These are phyloP conservation scores for Tubulanus polymorphus DNA, from an alignment of 2,888 invertebrate species.

Conservation along the genomic window DNA sequence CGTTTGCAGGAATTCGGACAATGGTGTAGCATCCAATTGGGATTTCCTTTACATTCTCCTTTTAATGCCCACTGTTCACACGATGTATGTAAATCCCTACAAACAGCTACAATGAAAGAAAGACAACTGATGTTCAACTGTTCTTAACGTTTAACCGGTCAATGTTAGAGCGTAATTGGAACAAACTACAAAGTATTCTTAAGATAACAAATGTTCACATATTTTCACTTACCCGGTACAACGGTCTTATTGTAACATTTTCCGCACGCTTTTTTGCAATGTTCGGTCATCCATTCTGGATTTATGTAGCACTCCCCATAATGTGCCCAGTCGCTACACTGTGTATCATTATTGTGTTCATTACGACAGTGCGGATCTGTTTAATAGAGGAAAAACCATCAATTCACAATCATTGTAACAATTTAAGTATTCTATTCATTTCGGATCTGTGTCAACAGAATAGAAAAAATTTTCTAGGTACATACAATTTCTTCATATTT, in stretches of 20 bases:
- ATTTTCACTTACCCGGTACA: background rate
- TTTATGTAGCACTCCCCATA: slow-evolving; percentile 8
- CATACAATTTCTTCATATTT: too few relatives aligned
- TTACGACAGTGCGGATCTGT: too few relatives aligned
- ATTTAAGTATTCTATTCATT: too few relatives aligned
- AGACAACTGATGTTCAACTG: too few relatives aligned
- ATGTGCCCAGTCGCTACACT: slow-evolving; percentile 5
- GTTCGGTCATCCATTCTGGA: slow-evolving; percentile 10
- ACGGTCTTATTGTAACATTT: slow-evolving; percentile 3
- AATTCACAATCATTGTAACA: too few relatives aligned
- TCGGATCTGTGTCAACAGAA: too few relatives aligned
- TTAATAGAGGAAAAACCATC: too few relatives aligned
- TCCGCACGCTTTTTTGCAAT: slow-evolving; percentile 10
- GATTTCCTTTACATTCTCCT: slow-evolving; percentile 15
- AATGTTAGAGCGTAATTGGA: too few relatives aligned
- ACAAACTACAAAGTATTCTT: too few relatives aligned
- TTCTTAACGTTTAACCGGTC: too few relatives aligned
- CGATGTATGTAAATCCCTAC: slow-evolving; percentile 7
- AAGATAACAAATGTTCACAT: too few relatives aligned
- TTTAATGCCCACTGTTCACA: slow-evolving; percentile 11
- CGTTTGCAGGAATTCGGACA: slow-evolving; percentile 31
- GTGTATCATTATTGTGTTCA: slow-evolving; percentile 2
- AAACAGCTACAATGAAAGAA: background rate
- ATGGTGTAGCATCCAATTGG: slow-evolving; percentile 14
- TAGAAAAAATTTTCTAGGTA: too few relatives aligned